phyloP scores from a whole-genome alignment of 2,888 invertebrate genomes.

The Exephanes ischioxanthus region DNA sequence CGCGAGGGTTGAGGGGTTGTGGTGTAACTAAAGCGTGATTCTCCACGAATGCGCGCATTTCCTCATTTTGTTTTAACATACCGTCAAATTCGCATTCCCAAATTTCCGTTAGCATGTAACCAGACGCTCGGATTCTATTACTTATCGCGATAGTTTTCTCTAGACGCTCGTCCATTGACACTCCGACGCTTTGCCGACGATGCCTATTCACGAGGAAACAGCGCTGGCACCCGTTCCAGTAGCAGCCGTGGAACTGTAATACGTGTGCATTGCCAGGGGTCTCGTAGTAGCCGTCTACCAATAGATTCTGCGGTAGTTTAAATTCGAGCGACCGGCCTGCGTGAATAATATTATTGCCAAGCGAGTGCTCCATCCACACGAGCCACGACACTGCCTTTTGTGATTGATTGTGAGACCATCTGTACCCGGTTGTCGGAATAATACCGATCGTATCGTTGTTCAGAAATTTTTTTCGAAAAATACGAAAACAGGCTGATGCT shows the following conservation, averaged over 20 bases:
- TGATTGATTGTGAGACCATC: constrained; percentile 44
- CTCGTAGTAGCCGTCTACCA: constrained; percentile 52
- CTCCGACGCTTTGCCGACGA: not conserved
- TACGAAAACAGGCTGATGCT: too few relatives aligned
- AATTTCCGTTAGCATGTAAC: constrained; percentile 3
- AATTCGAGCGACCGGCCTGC: constrained; percentile 40
- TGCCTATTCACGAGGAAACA: constrained; percentile 25
- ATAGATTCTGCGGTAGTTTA: constrained; percentile 12
- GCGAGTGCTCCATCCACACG: constrained; percentile 12
- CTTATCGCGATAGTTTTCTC: not conserved
- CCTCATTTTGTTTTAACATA: not conserved
- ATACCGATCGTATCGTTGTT: not conserved
- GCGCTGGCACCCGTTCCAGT: constrained; percentile 48
- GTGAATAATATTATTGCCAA: constrained; percentile 21
- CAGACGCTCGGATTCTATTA: not conserved
- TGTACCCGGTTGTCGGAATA: too few relatives aligned
- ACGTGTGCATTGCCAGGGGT: constrained; percentile 8
- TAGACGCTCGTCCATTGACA: not conserved
- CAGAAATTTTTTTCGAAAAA: not conserved
- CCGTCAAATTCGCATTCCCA: constrained; percentile 21
- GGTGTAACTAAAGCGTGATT: not conserved
- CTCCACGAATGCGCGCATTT: not conserved
- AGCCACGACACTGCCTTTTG: constrained; percentile 40
- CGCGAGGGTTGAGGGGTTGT: constrained; percentile 27
- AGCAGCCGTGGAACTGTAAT: constrained; percentile 58